Evolutionary conservation across 2,113 vertebrate genomes (phyloP).

Genomic region (Paracanthobrama guichenoti): DNA sequence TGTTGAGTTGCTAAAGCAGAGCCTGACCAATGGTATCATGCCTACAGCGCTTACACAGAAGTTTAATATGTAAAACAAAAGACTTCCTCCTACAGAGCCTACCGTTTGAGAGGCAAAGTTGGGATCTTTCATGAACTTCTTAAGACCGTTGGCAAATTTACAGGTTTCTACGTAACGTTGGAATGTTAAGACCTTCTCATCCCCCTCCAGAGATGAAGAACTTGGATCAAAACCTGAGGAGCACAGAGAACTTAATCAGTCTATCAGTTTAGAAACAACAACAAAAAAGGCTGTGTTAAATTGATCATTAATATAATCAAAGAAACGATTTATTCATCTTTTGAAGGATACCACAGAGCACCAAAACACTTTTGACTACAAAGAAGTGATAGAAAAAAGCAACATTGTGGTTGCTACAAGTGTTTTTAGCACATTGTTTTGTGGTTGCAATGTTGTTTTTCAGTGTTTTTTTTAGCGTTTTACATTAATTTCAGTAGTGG

Average conservation of each 20-base stretch:
- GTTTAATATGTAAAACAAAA: background rate
- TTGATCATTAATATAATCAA: background rate
- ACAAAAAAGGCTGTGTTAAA: background rate
- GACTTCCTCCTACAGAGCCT: background rate
- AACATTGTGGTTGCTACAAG: too few relatives aligned
- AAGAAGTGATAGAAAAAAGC: too few relatives aligned
- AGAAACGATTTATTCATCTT: too few relatives aligned
- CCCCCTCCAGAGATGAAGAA: conserved; percentile 60
- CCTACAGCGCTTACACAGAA: background rate
- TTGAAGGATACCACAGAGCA: too few relatives aligned
- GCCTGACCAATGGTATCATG: background rate
- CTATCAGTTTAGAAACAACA: background rate
- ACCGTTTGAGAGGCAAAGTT: conserved; percentile 42
- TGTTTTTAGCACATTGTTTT: too few relatives aligned
- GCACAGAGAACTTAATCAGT: conserved; percentile 7
- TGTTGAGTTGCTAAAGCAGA: conserved; percentile 7
- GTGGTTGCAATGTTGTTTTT: too few relatives aligned
- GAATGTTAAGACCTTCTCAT: conserved; percentile 70
- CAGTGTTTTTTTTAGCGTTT: too few relatives aligned
- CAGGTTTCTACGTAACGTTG: conserved; percentile 83
- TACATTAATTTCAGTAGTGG: too few relatives aligned
- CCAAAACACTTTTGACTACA: too few relatives aligned
- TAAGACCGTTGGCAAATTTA: conserved; percentile 87
- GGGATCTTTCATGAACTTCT: conserved; percentile 70
- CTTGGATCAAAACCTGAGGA: conserved; percentile 77